Conservation (phyloP, 2,113 vertebrate species). For the Hemibagrus wyckioides region DNA sequence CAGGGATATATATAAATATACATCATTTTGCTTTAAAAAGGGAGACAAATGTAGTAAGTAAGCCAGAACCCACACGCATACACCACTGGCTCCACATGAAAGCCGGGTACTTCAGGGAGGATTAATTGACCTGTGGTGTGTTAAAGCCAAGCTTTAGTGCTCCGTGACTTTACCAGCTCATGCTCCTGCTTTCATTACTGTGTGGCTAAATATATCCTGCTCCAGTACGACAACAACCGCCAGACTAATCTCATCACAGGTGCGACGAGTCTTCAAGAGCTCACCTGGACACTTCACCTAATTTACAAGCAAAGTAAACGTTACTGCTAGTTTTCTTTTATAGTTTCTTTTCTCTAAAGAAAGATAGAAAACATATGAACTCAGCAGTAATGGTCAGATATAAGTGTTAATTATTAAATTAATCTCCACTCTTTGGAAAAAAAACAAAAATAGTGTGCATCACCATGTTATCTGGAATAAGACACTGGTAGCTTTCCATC, state of each 20-base stretch:
- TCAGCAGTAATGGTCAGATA: too few relatives aligned
- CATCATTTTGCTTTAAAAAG: neutral
- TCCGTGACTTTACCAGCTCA: constrained; percentile 21
- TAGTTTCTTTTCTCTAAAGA: neutral
- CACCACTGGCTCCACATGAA: constrained; percentile 15
- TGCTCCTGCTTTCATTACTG: constrained; percentile 18
- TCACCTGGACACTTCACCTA: neutral
- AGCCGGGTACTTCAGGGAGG: constrained; percentile 65
- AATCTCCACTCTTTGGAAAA: neutral
- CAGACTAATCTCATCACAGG: constrained; percentile 35
- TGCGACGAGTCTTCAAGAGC: neutral
- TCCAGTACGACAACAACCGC: neutral
- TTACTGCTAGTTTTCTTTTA: neutral
- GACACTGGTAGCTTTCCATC: neutral
- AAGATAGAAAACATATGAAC: neutral
- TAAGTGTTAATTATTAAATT: neutral
- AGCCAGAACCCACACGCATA: neutral
- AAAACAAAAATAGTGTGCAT: neutral
- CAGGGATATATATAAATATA: neutral
- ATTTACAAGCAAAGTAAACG: neutral
- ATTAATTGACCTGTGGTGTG: constrained; percentile 70
- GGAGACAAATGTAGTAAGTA: neutral
- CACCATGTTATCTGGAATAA: neutral
- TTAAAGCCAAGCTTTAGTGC: constrained; percentile 47
- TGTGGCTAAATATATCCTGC: constrained; percentile 40